Percentiles rank a stretch among this genome's conserved stretches.
Conservation (phyloP, 2,888 invertebrate genomes). For the Stenchaetothrips biformis region DNA sequence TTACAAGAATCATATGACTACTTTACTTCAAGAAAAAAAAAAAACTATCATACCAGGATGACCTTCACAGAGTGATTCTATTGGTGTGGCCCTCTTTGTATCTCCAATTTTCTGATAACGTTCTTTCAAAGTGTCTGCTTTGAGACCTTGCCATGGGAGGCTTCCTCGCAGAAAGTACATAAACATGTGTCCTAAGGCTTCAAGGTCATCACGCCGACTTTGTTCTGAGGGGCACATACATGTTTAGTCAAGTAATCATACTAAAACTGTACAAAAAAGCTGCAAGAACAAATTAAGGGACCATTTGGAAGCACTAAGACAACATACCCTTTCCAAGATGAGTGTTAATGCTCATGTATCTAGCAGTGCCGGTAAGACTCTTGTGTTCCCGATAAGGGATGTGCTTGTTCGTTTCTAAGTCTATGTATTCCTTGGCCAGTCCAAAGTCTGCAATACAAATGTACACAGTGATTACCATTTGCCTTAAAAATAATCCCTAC, state of each 20-base stretch:
- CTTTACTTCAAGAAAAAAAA: neutral
- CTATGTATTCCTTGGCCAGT: conserved; percentile 99
- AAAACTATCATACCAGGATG: conserved; percentile 57
- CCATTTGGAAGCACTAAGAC: neutral
- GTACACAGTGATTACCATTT: conserved; percentile 27
- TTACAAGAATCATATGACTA: conserved; percentile 4
- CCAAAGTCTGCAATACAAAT: conserved; percentile 81
- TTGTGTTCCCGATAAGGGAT: conserved; percentile 99
- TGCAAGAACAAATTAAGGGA: conserved; percentile 35
- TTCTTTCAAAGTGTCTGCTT: conserved; percentile 98
- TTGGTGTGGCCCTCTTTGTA: conserved; percentile 97
- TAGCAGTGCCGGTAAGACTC: conserved; percentile 97
- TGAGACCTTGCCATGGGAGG: conserved; percentile 99
- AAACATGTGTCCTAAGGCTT: conserved; percentile 99
- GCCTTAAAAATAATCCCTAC: conserved; percentile 28
- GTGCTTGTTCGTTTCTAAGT: conserved; percentile 99
- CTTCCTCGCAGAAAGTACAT: conserved; percentile 99
- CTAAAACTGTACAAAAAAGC: conserved; percentile 38
- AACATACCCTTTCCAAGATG: conserved; percentile 92
- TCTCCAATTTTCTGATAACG: conserved; percentile 99
- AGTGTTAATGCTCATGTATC: conserved; percentile 99
- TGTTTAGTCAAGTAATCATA: neutral
- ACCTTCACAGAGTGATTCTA: conserved; percentile 76
- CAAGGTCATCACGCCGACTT: conserved; percentile 97
- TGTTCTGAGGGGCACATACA: conserved; percentile 66